Conservation (phyloP, 2,888 invertebrate genomes). For the Calameuta filiformis region DNA sequence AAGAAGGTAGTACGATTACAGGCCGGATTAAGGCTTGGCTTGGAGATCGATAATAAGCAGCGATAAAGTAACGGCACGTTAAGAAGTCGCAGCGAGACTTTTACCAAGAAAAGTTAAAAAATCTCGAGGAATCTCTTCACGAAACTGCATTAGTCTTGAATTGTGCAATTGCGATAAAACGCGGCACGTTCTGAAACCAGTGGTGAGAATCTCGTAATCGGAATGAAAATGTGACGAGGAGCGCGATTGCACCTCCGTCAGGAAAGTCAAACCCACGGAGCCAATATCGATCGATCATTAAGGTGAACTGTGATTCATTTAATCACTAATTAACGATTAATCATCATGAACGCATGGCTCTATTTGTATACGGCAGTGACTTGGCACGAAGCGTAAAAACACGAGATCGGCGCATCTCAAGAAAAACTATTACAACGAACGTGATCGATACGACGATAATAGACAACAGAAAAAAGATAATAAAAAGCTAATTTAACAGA, state of each 20-base stretch:
- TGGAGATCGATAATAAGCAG: slow-evolving; percentile 10
- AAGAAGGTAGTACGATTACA: slow-evolving; percentile 12
- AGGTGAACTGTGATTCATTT: not conserved
- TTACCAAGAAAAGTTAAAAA: not conserved
- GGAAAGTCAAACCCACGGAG: not conserved
- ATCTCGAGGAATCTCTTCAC: not conserved
- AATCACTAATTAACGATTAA: not conserved
- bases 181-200: not conserved
- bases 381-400: slow-evolving; percentile 35
- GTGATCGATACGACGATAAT: not conserved
- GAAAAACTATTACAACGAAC: not conserved
- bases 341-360: not conserved
- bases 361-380: slow-evolving; percentile 35
- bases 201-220: not conserved
- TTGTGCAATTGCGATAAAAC: not conserved
- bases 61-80: slow-evolving; percentile 6
- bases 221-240: not conserved
- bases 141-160: not conserved
- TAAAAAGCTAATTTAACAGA: not conserved
- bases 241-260: not conserved
- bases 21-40: slow-evolving; percentile 11
- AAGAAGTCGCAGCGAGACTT: not conserved
- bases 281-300: not conserved
- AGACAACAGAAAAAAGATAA: not conserved
- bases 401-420: not conserved